phyloP scores from a whole-genome alignment of 2,888 invertebrate genomes.

The Apocheima hispidaria region DNA sequence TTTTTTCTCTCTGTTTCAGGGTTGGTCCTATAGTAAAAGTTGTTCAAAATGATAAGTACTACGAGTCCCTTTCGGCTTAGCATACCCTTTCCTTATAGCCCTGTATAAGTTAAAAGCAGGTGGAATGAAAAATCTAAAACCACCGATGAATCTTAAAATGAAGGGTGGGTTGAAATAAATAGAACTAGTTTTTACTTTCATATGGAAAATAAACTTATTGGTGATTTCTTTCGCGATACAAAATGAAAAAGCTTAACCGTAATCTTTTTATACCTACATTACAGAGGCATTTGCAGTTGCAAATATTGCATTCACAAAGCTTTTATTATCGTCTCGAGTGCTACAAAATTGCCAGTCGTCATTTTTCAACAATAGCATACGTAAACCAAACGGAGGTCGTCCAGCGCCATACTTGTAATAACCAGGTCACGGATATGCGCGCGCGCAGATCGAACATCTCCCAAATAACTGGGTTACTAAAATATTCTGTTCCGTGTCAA shows the following conservation, averaged over 20 bases:
- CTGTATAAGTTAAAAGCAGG: no score
- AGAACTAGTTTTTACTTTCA: background rate
- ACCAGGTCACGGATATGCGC: slow-evolving; percentile 76
- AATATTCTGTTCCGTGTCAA: slow-evolving; percentile 26
- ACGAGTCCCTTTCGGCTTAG: no score
- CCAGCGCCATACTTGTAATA: slow-evolving; percentile 65
- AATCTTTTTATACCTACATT: background rate
- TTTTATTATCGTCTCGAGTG: background rate
- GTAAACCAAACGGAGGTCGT: slow-evolving; percentile 65
- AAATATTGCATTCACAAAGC: background rate
- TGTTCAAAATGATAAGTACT: no score
- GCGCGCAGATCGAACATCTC: slow-evolving; percentile 53
- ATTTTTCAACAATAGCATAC: slow-evolving; percentile 47
- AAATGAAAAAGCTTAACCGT: background rate
- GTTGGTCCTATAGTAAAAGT: no score
- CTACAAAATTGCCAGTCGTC: slow-evolving; percentile 17
- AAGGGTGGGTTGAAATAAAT: no score
- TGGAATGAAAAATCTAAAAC: no score
- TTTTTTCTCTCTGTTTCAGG: no score
- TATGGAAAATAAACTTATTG: background rate
- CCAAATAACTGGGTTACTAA: slow-evolving; percentile 38
- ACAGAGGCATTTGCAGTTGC: background rate
- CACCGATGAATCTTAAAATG: no score
- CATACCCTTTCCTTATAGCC: no score
- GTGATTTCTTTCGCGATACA: background rate